Conservation (phyloP, 2,113 vertebrate genomes). For the Polypterus senegalus region DNA sequence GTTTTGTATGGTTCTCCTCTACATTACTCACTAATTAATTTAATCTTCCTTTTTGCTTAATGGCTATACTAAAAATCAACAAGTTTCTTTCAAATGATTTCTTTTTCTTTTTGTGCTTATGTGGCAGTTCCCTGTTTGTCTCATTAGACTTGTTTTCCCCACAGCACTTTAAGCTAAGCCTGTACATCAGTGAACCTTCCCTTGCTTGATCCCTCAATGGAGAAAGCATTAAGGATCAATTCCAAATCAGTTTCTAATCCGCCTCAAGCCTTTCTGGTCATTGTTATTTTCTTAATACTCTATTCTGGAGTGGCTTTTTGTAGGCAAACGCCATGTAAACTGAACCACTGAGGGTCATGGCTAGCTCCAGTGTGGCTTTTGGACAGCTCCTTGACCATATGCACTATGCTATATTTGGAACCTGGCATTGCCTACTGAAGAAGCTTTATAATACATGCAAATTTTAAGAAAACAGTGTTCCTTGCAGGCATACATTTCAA, state of each 20-base stretch:
- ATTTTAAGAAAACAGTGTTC: no score
- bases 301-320: background rate
- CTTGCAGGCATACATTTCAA: no score
- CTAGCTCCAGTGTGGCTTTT: no score
- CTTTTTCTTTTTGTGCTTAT: background rate
- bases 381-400: no score
- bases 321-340: background rate
- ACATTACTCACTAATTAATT: no score
- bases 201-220: background rate
- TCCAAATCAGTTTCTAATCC: constrained; percentile 5
- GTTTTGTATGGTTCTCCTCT: no score
- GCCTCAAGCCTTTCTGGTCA: background rate
- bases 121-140: background rate
- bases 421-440: no score
- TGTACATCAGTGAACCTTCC: background rate
- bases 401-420: no score
- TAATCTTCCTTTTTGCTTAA: no score
- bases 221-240: background rate
- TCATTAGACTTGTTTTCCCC: background rate
- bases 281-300: constrained; percentile 5
- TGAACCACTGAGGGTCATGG: background rate
- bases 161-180: background rate
- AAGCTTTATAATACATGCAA: no score
- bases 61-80: no score
- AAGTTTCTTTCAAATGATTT: background rate